Percentiles rank a stretch among this genome's conserved stretches.
Conservation (phyloP, 2,113 vertebrate genomes). For the Haemorhous mexicanus region DNA sequence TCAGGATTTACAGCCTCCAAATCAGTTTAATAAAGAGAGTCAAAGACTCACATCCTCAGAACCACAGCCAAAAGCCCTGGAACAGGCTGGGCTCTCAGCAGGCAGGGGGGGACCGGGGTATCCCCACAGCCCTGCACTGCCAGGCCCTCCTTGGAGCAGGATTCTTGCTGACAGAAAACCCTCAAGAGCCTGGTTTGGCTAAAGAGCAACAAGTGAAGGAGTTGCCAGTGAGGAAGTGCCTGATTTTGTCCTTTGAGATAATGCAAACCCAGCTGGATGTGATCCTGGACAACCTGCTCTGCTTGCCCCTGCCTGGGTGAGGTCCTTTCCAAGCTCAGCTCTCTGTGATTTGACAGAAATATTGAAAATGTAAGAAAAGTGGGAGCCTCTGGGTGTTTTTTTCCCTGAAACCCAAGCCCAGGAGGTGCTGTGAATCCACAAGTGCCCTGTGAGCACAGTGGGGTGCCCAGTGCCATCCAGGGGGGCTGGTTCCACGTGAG, state of each 20-base stretch:
- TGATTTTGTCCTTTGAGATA: not conserved
- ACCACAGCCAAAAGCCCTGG: not conserved
- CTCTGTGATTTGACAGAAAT: not conserved
- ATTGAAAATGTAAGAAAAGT: not conserved
- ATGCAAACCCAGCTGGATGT: not conserved
- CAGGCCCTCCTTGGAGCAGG: not conserved
- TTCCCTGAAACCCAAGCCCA: not conserved
- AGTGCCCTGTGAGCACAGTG: not conserved
- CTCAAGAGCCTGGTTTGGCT: not conserved
- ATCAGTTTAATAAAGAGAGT: not conserved
- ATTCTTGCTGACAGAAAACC: not conserved
- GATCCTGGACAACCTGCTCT: not conserved
- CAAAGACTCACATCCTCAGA: not conserved
- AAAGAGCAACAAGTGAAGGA: not conserved
- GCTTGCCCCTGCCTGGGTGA: not conserved
- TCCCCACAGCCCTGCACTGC: not conserved
- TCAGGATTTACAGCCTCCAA: conserved; percentile 22
- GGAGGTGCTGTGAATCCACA: not conserved
- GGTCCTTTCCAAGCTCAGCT: not conserved
- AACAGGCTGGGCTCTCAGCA: not conserved
- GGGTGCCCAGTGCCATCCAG: not conserved
- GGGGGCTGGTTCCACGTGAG: not conserved
- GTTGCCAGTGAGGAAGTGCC: not conserved
- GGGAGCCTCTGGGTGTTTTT: not conserved
- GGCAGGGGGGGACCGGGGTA: not conserved